Evolutionary conservation across 2,888 invertebrate genomes (phyloP), one percentile per base, ranked within the genome.

Genomic region (Eupithecia dodoneata): DNA sequence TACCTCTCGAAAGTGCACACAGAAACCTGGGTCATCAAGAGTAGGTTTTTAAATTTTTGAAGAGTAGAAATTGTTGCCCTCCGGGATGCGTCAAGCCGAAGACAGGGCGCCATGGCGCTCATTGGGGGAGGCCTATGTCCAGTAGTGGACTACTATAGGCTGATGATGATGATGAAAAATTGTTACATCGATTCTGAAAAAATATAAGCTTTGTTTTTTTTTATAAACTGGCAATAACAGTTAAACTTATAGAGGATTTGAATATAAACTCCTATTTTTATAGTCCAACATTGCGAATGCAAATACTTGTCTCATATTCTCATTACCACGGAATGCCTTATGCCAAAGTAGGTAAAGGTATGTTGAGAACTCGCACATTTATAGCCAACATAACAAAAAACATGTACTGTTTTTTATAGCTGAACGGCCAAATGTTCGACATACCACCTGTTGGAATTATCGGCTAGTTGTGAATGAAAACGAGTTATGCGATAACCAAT

Each of bases 381-480:
- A 73, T 72, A 52, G 71, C 47, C 15, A 71, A 71, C 72, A 76
- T 71, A 71, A 71, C 76, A 76, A 79, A 79, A 76, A 79, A 76
- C 74, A 70, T 71, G 73, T 65, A 49, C 9, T 52, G 49, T 59
- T 78, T 75, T 55, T 78, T 78, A 73, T 59, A 45, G 63, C 72
- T 44, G 44, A 65, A 41, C 18, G 42, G 65, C 44, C 71, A 67
- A 69, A 72, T 66, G 63, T 73, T 73, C 74, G 49, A 69, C 65
- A 66, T 72, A 18, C 74, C 78, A 79, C 78, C 78, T 79, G 78
- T 76, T 76, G 72, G 78, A 74, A 30, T 72, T 74, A 76, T 76
- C 74, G 55, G 44, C 72, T 55, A 78, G 75, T 71, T 78, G 72
- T 79, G 79, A 79, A 79, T 79, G 76, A 71, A 79, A 79, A 79